Conservation (phyloP, 2,797 vertebrate genomes). For the Anableps anableps region DNA sequence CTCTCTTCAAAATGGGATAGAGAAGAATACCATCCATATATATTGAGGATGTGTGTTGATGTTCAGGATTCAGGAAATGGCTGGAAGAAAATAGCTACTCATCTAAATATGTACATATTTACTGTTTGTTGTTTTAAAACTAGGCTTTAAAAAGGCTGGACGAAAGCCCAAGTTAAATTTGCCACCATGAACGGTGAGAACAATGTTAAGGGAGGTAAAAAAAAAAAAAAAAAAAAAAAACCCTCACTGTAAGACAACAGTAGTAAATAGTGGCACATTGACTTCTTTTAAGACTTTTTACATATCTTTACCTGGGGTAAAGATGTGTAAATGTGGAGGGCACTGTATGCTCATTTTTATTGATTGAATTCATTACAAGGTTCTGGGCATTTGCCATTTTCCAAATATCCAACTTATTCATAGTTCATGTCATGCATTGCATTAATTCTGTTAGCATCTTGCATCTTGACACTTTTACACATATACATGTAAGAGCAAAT, state of each 20-base stretch:
- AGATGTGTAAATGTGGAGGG: neutral
- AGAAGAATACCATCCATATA: neutral
- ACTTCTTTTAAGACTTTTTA: neutral
- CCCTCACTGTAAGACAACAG: no score
- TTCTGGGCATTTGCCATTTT: neutral
- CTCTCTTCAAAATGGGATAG: neutral
- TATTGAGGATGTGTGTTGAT: neutral
- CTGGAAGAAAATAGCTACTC: neutral
- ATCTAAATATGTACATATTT: neutral
- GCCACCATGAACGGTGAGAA: no score
- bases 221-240: no score
- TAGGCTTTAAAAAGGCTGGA: neutral
- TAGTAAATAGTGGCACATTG: neutral
- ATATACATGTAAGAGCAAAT: neutral
- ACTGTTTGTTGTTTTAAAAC: neutral
- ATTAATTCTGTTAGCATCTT: neutral
- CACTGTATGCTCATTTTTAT: neutral
- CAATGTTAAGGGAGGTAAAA: no score
- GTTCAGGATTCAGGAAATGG: neutral
- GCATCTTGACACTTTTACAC: neutral
- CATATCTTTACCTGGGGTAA: neutral
- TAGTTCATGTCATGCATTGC: neutral
- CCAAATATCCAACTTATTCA: conserved; percentile 22
- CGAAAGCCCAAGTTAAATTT: no score
- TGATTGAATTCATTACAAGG: neutral